Base-by-base conservation (phyloP, 2,113 vertebrate genomes). In the Melanocharis versteri region DNA sequence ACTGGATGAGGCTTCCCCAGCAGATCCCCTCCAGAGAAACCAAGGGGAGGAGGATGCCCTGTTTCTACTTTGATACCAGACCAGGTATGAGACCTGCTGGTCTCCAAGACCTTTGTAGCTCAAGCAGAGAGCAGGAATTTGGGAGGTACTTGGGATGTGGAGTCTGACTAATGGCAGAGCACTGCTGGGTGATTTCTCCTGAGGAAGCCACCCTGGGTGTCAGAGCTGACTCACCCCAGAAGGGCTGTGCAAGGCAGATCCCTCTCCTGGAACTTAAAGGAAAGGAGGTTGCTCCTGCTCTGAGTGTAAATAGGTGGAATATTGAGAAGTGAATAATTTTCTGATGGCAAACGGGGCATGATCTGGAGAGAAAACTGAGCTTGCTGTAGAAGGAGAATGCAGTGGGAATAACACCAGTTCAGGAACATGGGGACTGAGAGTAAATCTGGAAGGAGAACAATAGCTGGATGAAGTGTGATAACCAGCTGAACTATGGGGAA, bases 31-130 rank as follows among this genome's bases (percentile, higher is more conserved):
- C 98, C 84, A 89, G 93, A 91, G 69, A 97, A 82, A 70, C 73
- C n/a, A 95, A 65, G 56, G 88, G 60, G 27, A 71, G 23, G 27
- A 94, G 56, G 73, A 90, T 53, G 14, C 98, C 91, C 35, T 40
- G 78, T 31, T 98, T 98, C 95, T 98, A 98, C 93, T 98, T 98
- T 68, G 97, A 98, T 93, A 98, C 89, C 85, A 97, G 96, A 76
- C 88, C 96, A 97, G 98, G 98, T 98, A 89, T 33, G 88, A 58
- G 16, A 45, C 78, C 68, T 80, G 44, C 70, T 37, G 39, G 31
- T 77, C 64, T 68, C 35, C 0, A 16, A 53, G 51, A 60, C 37
- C 78, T 96, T 82, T 77, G 79, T 92, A 6, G 19, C 3, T 8
- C 33, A 53, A n/a, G 17, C 56, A 51, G 19, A 35, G 71, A 72